These are phyloP conservation scores for Engystomops pustulosus DNA, from an alignment of 2,113 vertebrate genomes.

Conservation along the genomic window DNA sequence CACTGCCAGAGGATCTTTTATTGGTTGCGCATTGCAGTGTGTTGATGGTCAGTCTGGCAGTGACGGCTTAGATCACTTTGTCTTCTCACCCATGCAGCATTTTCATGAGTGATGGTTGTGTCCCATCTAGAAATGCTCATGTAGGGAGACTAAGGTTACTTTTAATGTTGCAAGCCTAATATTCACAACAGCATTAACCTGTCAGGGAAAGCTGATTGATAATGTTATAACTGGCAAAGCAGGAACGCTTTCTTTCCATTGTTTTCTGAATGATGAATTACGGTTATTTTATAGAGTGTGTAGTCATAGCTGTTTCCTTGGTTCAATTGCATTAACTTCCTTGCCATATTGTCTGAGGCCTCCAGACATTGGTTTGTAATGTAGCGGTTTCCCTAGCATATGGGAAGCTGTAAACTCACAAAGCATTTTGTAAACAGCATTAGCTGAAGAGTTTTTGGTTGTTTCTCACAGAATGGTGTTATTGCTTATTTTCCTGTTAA, in stretches of 20 bases:
- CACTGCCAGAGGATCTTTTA: slow-evolving; percentile 40
- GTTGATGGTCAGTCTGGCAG: slow-evolving; percentile 57
- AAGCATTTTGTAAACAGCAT: slow-evolving; percentile 69
- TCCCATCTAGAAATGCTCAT: slow-evolving; percentile 62
- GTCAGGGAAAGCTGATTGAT: slow-evolving; percentile 56
- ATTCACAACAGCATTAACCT: slow-evolving; percentile 64
- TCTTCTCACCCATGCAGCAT: slow-evolving; percentile 58
- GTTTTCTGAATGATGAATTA: slow-evolving; percentile 71
- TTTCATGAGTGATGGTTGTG: slow-evolving; percentile 53
- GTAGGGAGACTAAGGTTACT: slow-evolving; percentile 59
- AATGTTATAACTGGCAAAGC: slow-evolving; percentile 58
- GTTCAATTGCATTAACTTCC: slow-evolving; percentile 75
- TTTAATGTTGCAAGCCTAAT: slow-evolving; percentile 63
- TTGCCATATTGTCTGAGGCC: slow-evolving; percentile 75
- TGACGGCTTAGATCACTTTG: slow-evolving; percentile 55
- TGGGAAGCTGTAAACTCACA: slow-evolving; percentile 72
- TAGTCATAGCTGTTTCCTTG: slow-evolving; percentile 76
- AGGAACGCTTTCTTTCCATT: slow-evolving; percentile 68
- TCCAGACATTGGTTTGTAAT: slow-evolving; percentile 73
- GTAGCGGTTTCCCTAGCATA: slow-evolving; percentile 73
- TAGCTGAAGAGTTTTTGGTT: slow-evolving; percentile 63
- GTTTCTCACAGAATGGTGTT: slow-evolving; percentile 66
- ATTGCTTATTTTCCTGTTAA: slow-evolving; percentile 26
- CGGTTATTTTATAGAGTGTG: slow-evolving; percentile 72
- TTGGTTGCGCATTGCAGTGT: slow-evolving; percentile 57